Evolutionary conservation across 1,140 invertebrate genomes (phyloP), one percentile per base, ranked within the genome.

Genomic region (Lepeophtheirus salmonis): DNA sequence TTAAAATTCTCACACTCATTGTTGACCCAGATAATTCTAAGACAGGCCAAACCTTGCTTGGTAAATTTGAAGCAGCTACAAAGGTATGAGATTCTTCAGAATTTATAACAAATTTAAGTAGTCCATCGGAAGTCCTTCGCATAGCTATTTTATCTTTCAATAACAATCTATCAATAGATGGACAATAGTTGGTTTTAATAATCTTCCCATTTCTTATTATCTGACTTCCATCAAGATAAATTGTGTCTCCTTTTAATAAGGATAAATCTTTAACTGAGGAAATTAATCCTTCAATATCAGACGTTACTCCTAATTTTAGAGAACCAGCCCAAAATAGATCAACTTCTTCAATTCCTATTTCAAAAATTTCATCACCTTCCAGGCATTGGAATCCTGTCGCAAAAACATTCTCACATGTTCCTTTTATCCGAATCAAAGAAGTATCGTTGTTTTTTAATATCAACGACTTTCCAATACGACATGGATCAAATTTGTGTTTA

Each of bases 381-480:
- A 78, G 64, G 14, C 72, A 71, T 56, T 70, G 69, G 12, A 72
- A 70, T 59, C 73, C 74, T 65, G 76, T 76, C 4, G 77, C 67
- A 20, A 77, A 65, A 1, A 71, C 73, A 65, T 14, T 14, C 3
- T 76, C 67, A 56, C 77, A 77, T 53, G 78, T 82, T 62, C 83
- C 79, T 25, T 75, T 71, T 2, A 77, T 73, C 13, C 83, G 73
- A 17, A 73, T 74, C 0, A 85, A 85, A 2, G 80, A 70, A 0
- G 78, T 75, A 64, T 79, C 78, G 60, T 82, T 81, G 62, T 79
- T 79, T 64, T 77, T 77, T 24, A 89, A 63, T 50, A 76, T 70
- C 10, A 88, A 76, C 67, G 85, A 83, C 62, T 83, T 79, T 0
- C 84, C 82, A 67, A 80, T 81, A 60, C 81, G 84, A 16, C 68